Base-by-base conservation (phyloP, 2,113 vertebrate genomes). In the Chrysochloris asiatica region DNA sequence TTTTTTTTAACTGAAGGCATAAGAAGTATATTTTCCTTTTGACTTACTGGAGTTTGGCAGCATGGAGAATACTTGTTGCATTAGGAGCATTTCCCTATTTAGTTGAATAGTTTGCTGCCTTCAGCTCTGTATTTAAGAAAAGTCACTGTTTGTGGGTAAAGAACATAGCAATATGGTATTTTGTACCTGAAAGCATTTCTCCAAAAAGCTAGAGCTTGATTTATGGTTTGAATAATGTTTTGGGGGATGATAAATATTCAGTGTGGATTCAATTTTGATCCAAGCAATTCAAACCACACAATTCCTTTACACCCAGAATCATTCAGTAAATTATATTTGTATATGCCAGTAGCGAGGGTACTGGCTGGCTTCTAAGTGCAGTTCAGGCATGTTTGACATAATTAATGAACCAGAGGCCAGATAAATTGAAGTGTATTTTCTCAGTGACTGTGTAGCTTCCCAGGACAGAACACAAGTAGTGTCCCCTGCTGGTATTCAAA, bases 161-260 rank as follows among this genome's bases (percentile, higher is more conserved):
- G 38, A 93, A 71, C 5, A 3, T 26, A 78, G 48, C 43, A 72
- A 6, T 7, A 65, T 90, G 38, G 61, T 30, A 7, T 61, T 93
- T 88, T 59, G 59, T 88, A 69, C 54, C 61, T 72, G 81, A 65
- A 92, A 94, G 36, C 86, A 71, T 96, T 90, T 96, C 65, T 88
- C 19, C 73, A 43, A 48, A 92, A 47, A 38, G 26, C 45, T 73
- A 30, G 54, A 48, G 45, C 50, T 92, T 93, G 95, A 94, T 93
- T 93, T 93, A 90, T 59, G 86, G 88, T 28, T 41, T 84, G 77
- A 41, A 47, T 88, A 59, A 73, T 83, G 36, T 79, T 89, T 52
- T 47, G 52, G n/a, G 63, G 67, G 38, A 76, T 65, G 73, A 78
- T 93, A 86, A 93, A 89, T 90, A 82, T 33, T n/a, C 38, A 72